A percentile compares a stretch with the other conserved stretches of the same genome.
These are phyloP conservation scores for Cygnus atratus DNA, from an alignment of 2,113 vertebrate genomes.

Conservation along the genomic window DNA sequence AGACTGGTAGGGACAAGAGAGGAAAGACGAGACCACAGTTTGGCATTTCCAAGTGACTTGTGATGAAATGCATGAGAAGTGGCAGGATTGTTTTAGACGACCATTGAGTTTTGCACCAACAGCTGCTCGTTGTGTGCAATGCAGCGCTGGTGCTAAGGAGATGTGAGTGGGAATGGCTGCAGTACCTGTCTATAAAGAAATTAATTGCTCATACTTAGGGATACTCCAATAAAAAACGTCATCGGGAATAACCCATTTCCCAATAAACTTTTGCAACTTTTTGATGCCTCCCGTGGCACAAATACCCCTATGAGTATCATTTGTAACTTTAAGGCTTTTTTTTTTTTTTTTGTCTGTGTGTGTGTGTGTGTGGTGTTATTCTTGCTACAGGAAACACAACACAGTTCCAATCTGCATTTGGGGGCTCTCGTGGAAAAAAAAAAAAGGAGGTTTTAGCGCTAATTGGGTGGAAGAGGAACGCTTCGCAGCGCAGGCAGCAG, in stretches of 20 bases:
- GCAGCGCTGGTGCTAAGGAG: fast-evolving
- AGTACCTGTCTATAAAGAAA: background rate
- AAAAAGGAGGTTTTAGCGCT: constrained; percentile 18
- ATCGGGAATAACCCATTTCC: background rate
- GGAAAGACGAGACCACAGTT: background rate
- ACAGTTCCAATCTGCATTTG: background rate
- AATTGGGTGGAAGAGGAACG: constrained; percentile 22
- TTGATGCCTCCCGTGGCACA: background rate
- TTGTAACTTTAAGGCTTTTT: background rate
- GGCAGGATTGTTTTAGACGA: background rate
- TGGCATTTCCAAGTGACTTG: background rate
- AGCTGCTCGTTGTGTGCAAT: background rate
- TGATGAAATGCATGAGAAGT: background rate
- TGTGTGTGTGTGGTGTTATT: background rate
- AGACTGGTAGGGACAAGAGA: background rate
- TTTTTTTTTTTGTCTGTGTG: background rate
- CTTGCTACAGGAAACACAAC: constrained; percentile 1
- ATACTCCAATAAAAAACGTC: background rate
- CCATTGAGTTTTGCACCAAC: background rate
- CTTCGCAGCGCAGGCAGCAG: constrained; percentile 37
- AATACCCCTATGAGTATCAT: background rate
- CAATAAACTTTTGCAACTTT: background rate
- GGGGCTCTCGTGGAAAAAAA: background rate
- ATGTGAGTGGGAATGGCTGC: background rate
- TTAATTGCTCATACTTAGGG: background rate